Base-by-base conservation (phyloP, 2,797 vertebrate genomes). In the Thripadectes ignobilis region DNA sequence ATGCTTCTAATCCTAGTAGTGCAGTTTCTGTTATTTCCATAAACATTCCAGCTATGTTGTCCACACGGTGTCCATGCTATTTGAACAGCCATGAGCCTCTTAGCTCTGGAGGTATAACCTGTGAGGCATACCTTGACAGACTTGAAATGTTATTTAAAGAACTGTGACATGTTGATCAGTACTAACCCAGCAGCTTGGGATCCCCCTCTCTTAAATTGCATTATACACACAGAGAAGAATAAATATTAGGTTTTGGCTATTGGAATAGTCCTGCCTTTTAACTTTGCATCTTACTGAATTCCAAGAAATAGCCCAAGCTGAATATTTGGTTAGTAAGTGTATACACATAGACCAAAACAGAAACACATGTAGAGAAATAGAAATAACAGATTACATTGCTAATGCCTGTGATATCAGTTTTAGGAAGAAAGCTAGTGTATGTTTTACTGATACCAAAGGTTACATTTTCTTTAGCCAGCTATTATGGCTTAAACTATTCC, bases 401-500 rank as follows among this genome's bases (percentile, higher is more conserved):
- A 85, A 74, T 61, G 63, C 10, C 29, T 77, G 38, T 71, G 65
- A 78, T 34, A 72, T 6, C 41, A 55, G 26, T 46, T 95, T 80
- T 74, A 85, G 81, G 69, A 94, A 72, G n/a, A 88, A 88, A 84
- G 76, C 5, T 66, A 78, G 14, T n/a, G 9, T 38, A 45, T 88
- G 55, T 69, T 93, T 89, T 72, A 78, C 18, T 84, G 58, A 72
- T 63, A 86, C 62, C 48, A 71, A 88, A 86, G 27, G 55, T 69
- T 86, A 76, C 22, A 18, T 84, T 91, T 91, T 75, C 46, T 93
- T 94, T 59, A 92, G 20, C 55, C n/a, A 22, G 29, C 48, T 90
- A 77, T 80, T 91, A 87, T 14, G 73, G 62, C 24, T 79, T 89
- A 45, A 85, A 94, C 89, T 81, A 81, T 54, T 96, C 59, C 78